phyloP scores from a whole-genome alignment of 2,113 vertebrate species.

The Rhegmatorhina hoffmannsi region DNA sequence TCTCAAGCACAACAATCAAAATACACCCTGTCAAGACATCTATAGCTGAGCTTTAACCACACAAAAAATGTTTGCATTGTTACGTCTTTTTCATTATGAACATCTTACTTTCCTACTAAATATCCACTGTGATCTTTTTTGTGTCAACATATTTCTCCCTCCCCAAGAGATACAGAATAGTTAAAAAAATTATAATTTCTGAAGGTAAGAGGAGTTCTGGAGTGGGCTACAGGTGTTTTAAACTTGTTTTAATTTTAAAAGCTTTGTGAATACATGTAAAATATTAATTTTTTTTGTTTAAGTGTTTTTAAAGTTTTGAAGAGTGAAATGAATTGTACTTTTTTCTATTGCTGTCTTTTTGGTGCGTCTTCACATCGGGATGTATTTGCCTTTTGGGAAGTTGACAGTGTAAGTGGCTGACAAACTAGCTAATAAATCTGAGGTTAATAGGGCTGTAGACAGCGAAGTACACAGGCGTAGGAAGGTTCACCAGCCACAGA shows the following conservation, averaged over 20 bases:
- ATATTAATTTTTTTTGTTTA: not conserved
- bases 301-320: slow-evolving; percentile 20
- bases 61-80: too few species aligned
- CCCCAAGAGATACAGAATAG: too few species aligned
- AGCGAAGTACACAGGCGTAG: slow-evolving; percentile 68
- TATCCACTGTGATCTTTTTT: too few species aligned
- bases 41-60: too few species aligned
- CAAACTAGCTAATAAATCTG: slow-evolving; percentile 79
- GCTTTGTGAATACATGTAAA: not conserved
- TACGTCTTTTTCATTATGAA: too few species aligned
- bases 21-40: not conserved
- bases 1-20: not conserved
- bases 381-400: slow-evolving; percentile 72
- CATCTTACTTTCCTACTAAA: too few species aligned
- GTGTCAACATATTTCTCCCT: too few species aligned
- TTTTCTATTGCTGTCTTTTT: slow-evolving; percentile 57
- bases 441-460: slow-evolving; percentile 78
- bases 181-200: not conserved
- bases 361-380: slow-evolving; percentile 62
- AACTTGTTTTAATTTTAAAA: slow-evolving; percentile 16
- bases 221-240: slow-evolving; percentile 3
- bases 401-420: slow-evolving; percentile 72
- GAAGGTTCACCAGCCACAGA: slow-evolving; percentile 67
- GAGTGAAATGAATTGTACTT: slow-evolving; percentile 21
- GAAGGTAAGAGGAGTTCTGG: not conserved